phyloP scores from a whole-genome alignment of 2,888 invertebrate species.

The Dromius quadrimaculatus region DNA sequence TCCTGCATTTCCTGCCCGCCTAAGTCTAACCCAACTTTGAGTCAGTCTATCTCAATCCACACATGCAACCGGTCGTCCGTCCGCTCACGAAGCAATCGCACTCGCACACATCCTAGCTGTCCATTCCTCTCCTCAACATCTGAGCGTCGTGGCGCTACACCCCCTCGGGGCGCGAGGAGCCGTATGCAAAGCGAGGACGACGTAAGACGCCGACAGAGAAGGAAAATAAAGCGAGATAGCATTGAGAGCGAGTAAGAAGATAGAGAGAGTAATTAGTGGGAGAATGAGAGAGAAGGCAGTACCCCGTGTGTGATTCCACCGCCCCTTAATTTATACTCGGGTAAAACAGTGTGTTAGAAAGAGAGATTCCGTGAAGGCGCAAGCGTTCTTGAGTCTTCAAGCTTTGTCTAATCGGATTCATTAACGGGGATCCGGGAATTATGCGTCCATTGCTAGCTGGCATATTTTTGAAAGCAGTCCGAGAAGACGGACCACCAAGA shows the following conservation, averaged over 20 bases:
- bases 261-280: constrained; percentile 66
- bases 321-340: constrained; percentile 68
- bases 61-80: too few species aligned
- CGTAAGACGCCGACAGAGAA: constrained; percentile 21
- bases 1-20: too few species aligned
- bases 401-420: constrained; percentile 73
- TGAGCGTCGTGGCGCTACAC: constrained; percentile 2
- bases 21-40: too few species aligned
- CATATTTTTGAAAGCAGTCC: constrained; percentile 69
- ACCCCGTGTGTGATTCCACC: constrained; percentile 66
- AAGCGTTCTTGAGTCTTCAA: constrained; percentile 67
- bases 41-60: too few species aligned
- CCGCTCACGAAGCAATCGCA: too few species aligned
- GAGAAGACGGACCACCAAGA: constrained; percentile 62
- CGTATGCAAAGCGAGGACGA: constrained; percentile 39
- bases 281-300: constrained; percentile 41
- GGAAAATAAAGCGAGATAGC: constrained; percentile 25
- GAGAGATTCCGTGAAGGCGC: constrained; percentile 61
- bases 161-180: constrained; percentile 56
- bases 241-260: constrained; percentile 37
- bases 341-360: constrained; percentile 67
- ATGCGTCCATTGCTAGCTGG: constrained; percentile 70
- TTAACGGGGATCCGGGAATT: constrained; percentile 71
- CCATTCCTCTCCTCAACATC: constrained; percentile 56
- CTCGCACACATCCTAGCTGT: constrained; percentile 67